Evolutionary conservation across 2,113 vertebrate genomes (phyloP).

Genomic region (Asarcornis scutulata): DNA sequence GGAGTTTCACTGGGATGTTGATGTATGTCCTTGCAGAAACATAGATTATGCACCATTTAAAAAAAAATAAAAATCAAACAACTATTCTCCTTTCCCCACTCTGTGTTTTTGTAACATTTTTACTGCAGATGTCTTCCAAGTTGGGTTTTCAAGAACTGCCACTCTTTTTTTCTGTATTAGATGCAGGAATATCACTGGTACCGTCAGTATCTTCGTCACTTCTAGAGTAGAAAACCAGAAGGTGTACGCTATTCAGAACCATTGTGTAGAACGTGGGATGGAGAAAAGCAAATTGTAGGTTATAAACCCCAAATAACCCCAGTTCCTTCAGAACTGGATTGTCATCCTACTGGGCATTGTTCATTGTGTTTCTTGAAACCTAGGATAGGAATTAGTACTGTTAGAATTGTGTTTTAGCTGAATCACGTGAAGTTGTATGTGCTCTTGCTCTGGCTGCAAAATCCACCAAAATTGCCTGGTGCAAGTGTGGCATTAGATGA

Average conservation of each 20-base stretch:
- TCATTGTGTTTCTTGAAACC: background rate
- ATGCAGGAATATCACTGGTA: background rate
- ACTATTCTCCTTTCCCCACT: too few species aligned
- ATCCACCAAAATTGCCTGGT: background rate
- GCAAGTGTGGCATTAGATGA: background rate
- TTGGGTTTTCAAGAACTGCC: background rate
- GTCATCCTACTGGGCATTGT: background rate
- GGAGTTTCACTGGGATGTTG: background rate
- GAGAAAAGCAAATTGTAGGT: background rate
- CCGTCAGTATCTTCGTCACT: background rate
- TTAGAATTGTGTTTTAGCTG: background rate
- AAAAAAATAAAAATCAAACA: background rate
- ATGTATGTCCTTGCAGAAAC: background rate
- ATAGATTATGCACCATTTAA: background rate
- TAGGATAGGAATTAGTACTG: background rate
- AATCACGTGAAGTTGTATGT: background rate
- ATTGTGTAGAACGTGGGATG: background rate
- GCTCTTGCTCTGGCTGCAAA: background rate
- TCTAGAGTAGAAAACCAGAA: background rate
- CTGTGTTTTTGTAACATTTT: background rate
- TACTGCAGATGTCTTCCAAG: background rate
- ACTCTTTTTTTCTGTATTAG: background rate
- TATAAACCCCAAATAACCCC: background rate
- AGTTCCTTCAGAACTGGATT: background rate
- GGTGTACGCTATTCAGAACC: background rate